A percentile compares a stretch with the other conserved stretches of the same genome.
Conservation (phyloP, 2,888 invertebrate genomes). For the Drosophila setosimentum region DNA sequence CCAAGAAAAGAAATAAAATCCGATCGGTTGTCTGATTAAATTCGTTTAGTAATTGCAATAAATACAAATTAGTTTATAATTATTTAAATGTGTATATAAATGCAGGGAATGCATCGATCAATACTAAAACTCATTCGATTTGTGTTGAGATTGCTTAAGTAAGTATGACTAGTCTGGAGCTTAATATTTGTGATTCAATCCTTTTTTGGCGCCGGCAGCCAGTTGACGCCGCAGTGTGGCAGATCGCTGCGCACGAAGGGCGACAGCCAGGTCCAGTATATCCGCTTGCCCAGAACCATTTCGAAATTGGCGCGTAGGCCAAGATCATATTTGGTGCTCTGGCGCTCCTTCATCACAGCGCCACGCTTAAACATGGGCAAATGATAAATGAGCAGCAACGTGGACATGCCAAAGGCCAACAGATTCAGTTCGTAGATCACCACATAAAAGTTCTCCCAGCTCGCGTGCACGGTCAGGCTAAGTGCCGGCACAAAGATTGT, state of each 20-base stretch:
- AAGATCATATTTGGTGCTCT: conserved; percentile 88
- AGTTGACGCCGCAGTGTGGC: conserved; percentile 91
- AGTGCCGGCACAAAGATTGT: conserved; percentile 92
- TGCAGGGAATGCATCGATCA: conserved; percentile 42
- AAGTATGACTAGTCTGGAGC: conserved; percentile 30
- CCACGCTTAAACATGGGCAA: conserved; percentile 90
- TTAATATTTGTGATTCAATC: conserved; percentile 37
- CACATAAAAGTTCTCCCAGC: conserved; percentile 89
- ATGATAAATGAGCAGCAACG: conserved; percentile 90
- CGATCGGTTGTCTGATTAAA: conserved; percentile 17
- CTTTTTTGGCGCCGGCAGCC: conserved; percentile 83
- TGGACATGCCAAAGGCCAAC: conserved; percentile 89
- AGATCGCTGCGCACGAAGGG: conserved; percentile 92
- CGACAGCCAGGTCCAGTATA: conserved; percentile 92
- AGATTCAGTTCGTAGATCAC: conserved; percentile 90
- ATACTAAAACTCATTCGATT: conserved; percentile 24
- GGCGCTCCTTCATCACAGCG: conserved; percentile 87
- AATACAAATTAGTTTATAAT: conserved; percentile 38
- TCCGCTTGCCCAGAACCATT: conserved; percentile 91
- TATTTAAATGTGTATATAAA: conserved; percentile 31
- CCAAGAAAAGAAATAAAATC: conserved; percentile 54
- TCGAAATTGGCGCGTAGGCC: conserved; percentile 90
- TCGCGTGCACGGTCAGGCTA: conserved; percentile 89
- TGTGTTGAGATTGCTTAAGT: conserved; percentile 34
- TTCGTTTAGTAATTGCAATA: conserved; percentile 49